Evolutionary conservation across 2,888 invertebrate genomes (phyloP).

Genomic region (Epirrita christyi): DNA sequence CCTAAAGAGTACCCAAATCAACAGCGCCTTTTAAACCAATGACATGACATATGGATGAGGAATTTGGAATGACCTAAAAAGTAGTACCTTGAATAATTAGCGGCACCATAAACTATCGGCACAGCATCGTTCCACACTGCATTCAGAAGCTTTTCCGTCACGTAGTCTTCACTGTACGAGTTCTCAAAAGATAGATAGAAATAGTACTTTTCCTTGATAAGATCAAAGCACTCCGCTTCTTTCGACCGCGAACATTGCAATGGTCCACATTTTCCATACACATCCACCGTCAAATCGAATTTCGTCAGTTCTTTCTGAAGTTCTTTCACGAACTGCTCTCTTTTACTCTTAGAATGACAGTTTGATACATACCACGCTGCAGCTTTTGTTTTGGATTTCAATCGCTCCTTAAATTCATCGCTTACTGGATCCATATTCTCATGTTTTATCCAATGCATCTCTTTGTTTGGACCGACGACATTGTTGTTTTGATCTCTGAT

Average conservation of each 20-base stretch:
- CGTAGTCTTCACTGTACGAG: too few relatives aligned
- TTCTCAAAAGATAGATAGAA: too few relatives aligned
- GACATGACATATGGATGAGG: too few relatives aligned
- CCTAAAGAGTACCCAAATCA: too few relatives aligned
- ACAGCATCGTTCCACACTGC: too few relatives aligned
- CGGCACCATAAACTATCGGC: too few relatives aligned
- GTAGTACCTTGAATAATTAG: too few relatives aligned
- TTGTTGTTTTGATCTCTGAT: constrained; percentile 48
- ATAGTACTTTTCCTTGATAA: too few relatives aligned
- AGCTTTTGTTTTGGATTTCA: constrained; percentile 49
- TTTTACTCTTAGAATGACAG: constrained; percentile 45
- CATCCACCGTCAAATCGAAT: constrained; percentile 49
- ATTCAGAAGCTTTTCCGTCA: too few relatives aligned
- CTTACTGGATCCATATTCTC: constrained; percentile 53
- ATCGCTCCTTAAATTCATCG: constrained; percentile 41
- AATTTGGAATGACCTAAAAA: too few relatives aligned
- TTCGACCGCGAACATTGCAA: constrained; percentile 9
- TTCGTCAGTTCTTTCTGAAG: constrained; percentile 42
- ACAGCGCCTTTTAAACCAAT: too few relatives aligned
- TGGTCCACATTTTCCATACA: constrained; percentile 55
- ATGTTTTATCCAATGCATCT: constrained; percentile 54
- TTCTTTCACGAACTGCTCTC: constrained; percentile 40
- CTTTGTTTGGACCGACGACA: constrained; percentile 52
- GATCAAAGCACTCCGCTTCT: too few relatives aligned
- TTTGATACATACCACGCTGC: constrained; percentile 60